Conservation (phyloP, 2,888 invertebrate genomes). For the Ferrisia virgata region DNA sequence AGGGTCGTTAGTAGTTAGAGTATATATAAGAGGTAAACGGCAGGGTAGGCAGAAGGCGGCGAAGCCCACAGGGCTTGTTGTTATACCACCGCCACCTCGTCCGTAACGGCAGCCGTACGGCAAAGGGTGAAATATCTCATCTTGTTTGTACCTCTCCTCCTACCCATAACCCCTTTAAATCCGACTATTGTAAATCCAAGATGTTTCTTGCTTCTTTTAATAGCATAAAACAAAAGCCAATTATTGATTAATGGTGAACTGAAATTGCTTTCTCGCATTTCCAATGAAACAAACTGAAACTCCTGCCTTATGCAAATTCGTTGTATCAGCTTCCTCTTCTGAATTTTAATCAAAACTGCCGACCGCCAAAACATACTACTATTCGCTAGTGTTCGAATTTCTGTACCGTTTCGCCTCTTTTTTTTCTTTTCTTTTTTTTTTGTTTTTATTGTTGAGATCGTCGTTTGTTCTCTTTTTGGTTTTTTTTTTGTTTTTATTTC, state of each 20-base stretch:
- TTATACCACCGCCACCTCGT: slow-evolving; percentile 35
- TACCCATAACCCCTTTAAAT: slow-evolving; percentile 36
- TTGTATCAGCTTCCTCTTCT: slow-evolving; percentile 45
- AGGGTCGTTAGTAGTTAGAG: slow-evolving; percentile 46
- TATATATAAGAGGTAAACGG: slow-evolving; percentile 25
- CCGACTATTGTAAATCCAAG: slow-evolving; percentile 46
- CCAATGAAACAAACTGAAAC: slow-evolving; percentile 46
- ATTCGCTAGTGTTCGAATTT: slow-evolving; percentile 44
- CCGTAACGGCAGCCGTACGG: not conserved
- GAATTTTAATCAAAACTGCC: slow-evolving; percentile 46
- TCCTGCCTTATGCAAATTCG: slow-evolving; percentile 45
- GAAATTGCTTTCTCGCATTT: slow-evolving; percentile 46
- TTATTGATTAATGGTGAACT: slow-evolving; percentile 46
- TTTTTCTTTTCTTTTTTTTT: not conserved
- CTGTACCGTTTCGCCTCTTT: slow-evolving; percentile 16
- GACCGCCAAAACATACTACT: slow-evolving; percentile 44
- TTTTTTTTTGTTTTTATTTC: slow-evolving; percentile 28
- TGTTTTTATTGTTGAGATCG: slow-evolving; percentile 17
- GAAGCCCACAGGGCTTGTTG: slow-evolving; percentile 41
- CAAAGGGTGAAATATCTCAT: slow-evolving; percentile 43
- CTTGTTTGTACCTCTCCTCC: slow-evolving; percentile 38
- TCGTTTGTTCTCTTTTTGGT: not conserved
- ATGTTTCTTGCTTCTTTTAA: slow-evolving; percentile 46
- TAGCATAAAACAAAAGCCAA: slow-evolving; percentile 46
- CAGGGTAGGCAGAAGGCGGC: not conserved